Base-by-base conservation (phyloP, 2,888 invertebrate species). In the Zaprionus lineosus region DNA sequence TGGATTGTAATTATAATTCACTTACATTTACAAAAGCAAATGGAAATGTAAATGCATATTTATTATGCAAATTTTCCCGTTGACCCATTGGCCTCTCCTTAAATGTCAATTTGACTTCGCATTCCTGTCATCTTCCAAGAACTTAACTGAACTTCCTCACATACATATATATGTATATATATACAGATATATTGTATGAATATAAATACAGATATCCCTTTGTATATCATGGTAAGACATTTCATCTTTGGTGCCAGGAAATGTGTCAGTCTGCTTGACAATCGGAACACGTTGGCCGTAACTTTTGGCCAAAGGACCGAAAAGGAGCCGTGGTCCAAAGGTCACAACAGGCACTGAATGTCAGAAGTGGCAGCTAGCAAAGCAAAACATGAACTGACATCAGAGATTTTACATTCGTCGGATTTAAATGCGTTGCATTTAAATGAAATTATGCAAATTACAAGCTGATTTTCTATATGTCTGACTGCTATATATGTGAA, bases 81-180 rank as follows among this genome's bases (percentile, higher is more conserved):
- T 78, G 70, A 74, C 58, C 78, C 65, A 70, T 48, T 63, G 62
- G 55, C 62, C 63, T 63, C 48, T 26, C 33, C 50, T 60, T 43
- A 43, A 62, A 62, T 53, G 47, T 53, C 53, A 47, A 41, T 62
- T 62, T 53, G 63, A 47, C 33, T 53, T 55, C 53, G 62, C 46
- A 24, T 24, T 14, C 9, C 46, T 31, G 34, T 9, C 48, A 48
- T 43, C 37, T 58, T 41, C 8, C 28, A 1, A 15, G 34, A 29
- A 40, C 28, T 46, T 47, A 16, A 19, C 29, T 41, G 16, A 28
- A 53, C 55, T 61, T 53, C 16, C 24, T 3, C 8, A 24, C 24
- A 24, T 8, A 7, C 8, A 3, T 24, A 24, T 24, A 61, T 29
- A 26, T 37, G 26, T 33, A 9, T 16, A 18, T 41, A 18, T 19